Evolutionary conservation across 2,888 invertebrate genomes (phyloP).

Genomic region (Eudasyphora cyanicolor): DNA sequence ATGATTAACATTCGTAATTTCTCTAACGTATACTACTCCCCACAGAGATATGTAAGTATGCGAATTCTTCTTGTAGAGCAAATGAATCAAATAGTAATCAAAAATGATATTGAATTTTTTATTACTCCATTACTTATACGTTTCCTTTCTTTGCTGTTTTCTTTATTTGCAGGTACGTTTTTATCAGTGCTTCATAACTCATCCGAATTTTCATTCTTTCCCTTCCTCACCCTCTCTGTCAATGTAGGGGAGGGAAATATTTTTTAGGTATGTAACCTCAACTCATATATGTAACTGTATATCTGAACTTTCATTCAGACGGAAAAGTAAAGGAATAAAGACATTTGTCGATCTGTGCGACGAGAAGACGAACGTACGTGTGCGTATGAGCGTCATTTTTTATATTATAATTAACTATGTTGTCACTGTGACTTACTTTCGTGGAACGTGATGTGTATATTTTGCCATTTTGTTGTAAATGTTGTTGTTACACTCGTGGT

Average conservation of each 20-base stretch:
- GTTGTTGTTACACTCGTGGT: no score
- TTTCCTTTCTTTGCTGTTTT: neutral
- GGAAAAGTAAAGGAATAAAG: neutral
- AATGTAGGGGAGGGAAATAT: conserved; percentile 48
- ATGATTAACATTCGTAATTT: neutral
- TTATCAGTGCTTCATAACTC: conserved; percentile 38
- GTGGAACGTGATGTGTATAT: conserved; percentile 54
- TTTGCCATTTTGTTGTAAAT: no score
- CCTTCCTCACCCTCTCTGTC: no score
- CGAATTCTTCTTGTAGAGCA: no score
- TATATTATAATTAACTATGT: conserved; percentile 57
- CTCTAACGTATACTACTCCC: no score
- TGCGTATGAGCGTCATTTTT: conserved; percentile 8
- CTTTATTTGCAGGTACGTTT: conserved; percentile 26
- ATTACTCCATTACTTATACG: neutral
- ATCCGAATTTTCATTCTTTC: no score
- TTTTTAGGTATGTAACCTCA: conserved; percentile 58
- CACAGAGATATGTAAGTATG: no score
- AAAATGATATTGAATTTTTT: conserved; percentile 4
- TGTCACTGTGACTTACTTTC: conserved; percentile 55
- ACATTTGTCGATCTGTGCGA: conserved; percentile 1
- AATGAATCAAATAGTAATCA: conserved; percentile 18
- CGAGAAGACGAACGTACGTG: neutral
- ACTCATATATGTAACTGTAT: neutral
- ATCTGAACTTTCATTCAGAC: neutral